These are phyloP conservation scores for Pelochelys cantorii DNA, from an alignment of 2,797 vertebrate genomes.

Conservation along the genomic window DNA sequence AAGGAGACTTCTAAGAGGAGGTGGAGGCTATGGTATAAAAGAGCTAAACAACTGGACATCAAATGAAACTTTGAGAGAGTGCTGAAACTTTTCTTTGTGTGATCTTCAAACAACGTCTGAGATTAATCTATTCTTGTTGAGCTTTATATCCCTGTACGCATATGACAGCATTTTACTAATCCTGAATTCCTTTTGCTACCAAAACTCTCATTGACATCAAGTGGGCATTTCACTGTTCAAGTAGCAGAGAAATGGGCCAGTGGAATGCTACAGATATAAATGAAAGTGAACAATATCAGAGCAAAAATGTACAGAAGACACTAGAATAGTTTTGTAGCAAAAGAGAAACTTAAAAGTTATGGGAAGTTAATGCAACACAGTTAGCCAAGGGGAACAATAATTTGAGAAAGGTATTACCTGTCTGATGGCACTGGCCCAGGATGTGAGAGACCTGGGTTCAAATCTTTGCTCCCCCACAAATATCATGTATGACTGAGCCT, in stretches of 20 bases:
- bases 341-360: not conserved
- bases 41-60: conserved; percentile 46
- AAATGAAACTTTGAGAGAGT: conserved; percentile 6
- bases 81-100: accelerated
- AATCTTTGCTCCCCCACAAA: not conserved
- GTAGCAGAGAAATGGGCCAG: not conserved
- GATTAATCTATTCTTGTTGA: not conserved
- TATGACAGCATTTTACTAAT: not conserved
- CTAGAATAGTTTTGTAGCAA: not conserved
- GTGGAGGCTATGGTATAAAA: conserved; percentile 51
- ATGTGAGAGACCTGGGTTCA: not conserved
- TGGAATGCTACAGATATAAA: not conserved
- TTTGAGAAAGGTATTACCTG: not conserved
- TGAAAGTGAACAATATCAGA: not conserved
- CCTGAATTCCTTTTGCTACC: not conserved
- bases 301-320: not conserved
- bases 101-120: conserved; percentile 11
- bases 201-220: not conserved
- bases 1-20: conserved; percentile 49
- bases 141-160: not conserved
- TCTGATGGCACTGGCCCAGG: not conserved
- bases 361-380: accelerated
- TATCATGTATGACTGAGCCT: not conserved
- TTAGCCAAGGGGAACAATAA: not conserved
- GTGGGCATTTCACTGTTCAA: accelerated